Conservation (phyloP, 2,113 vertebrate genomes). For the Pluvianellus socialis region DNA sequence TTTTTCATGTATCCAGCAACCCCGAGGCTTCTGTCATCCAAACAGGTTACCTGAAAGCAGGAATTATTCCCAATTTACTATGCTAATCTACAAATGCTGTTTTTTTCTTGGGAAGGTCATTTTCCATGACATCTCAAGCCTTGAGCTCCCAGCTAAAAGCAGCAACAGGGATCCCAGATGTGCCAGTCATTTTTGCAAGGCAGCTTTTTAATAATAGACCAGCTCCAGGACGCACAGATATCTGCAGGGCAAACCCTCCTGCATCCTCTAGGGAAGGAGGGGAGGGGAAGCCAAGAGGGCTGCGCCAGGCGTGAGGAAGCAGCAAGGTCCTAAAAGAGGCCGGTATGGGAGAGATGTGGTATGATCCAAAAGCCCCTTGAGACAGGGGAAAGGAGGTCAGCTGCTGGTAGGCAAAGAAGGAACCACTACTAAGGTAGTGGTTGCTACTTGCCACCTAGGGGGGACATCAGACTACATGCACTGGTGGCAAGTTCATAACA, state of each 20-base stretch:
- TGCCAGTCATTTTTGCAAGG: background rate
- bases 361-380: background rate
- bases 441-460: background rate
- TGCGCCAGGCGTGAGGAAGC: background rate
- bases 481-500: background rate
- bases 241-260: background rate
- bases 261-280: background rate
- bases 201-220: background rate
- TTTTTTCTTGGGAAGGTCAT: background rate
- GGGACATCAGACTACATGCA: background rate
- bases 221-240: background rate
- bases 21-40: background rate
- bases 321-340: background rate
- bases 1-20: background rate
- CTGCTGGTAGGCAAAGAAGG: background rate
- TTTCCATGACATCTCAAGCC: background rate
- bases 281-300: background rate
- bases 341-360: background rate
- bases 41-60: background rate
- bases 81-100: background rate
- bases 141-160: background rate
- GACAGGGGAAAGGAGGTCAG: background rate
- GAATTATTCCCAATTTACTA: background rate
- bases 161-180: background rate
- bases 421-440: background rate